Conservation (phyloP, 2,797 vertebrate genomes). For the Danio aesculapii region DNA sequence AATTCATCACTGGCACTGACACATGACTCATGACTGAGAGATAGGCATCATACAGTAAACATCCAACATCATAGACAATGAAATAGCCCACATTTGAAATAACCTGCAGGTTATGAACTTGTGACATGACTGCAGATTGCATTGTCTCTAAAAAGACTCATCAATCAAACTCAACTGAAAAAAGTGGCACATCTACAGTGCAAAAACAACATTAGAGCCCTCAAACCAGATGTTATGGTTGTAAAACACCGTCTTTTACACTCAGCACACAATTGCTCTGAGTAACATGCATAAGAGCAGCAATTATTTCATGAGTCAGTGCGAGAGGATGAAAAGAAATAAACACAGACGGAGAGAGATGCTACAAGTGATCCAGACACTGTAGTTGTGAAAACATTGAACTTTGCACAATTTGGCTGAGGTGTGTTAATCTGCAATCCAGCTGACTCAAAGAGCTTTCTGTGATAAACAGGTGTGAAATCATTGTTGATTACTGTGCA, state of each 20-base stretch:
- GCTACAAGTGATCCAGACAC: constrained; percentile 11
- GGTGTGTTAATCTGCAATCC: constrained; percentile 12
- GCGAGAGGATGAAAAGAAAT: background rate
- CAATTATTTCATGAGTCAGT: constrained; percentile 17
- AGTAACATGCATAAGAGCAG: background rate
- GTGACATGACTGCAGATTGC: background rate
- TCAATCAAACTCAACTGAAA: background rate
- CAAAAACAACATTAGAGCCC: background rate
- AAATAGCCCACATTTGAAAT: background rate
- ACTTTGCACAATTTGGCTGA: background rate
- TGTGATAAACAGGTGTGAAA: background rate
- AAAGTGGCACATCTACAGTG: background rate
- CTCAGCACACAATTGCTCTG: background rate
- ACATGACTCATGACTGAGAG: constrained; percentile 18
- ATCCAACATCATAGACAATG: constrained; percentile 1
- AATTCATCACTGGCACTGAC: constrained; percentile 33
- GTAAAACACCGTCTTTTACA: constrained; percentile 15
- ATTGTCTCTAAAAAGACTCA: background rate
- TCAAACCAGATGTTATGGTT: constrained; percentile 10
- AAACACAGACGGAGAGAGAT: background rate
- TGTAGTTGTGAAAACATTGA: constrained; percentile 19
- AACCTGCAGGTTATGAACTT: background rate
- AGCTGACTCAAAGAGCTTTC: constrained; percentile 21
- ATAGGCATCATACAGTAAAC: constrained; percentile 29
- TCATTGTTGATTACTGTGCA: background rate